These are phyloP conservation scores for Ichneumoninae sp. DNA, from an alignment of 2,888 invertebrate genomes.

Conservation along the genomic window DNA sequence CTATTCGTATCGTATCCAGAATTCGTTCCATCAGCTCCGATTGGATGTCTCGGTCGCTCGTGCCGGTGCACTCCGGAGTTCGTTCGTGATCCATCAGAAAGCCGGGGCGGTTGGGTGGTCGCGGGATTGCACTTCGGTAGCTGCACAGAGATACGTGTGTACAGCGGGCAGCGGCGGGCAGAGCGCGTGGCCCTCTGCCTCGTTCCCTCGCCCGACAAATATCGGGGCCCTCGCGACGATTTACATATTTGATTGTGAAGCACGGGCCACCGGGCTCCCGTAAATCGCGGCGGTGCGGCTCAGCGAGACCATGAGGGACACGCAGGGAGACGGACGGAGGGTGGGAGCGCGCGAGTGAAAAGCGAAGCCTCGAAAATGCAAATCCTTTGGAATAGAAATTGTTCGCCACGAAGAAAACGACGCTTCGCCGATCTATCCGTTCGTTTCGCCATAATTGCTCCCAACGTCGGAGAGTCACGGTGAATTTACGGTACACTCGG, in stretches of 20 bases:
- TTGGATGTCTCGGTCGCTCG: constrained; percentile 23
- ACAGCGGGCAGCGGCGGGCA: constrained; percentile 45
- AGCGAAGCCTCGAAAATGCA: constrained; percentile 64
- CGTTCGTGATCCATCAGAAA: constrained; percentile 25
- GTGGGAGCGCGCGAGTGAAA: background rate
- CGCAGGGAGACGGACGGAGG: constrained; percentile 4
- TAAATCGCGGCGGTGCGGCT: constrained; percentile 70
- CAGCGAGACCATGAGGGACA: constrained; percentile 10
- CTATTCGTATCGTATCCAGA: constrained; percentile 36
- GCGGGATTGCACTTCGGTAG: constrained; percentile 42
- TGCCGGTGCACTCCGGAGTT: background rate
- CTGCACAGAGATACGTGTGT: constrained; percentile 43
- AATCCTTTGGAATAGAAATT: constrained; percentile 63
- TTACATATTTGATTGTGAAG: constrained; percentile 81
- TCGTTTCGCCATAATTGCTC: constrained; percentile 61
- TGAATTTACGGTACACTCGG: constrained; percentile 56
- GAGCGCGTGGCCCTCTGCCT: constrained; percentile 49
- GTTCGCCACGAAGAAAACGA: constrained; percentile 42
- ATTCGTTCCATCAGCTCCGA: constrained; percentile 41
- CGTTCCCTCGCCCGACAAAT: constrained; percentile 72
- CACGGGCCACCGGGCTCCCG: constrained; percentile 69
- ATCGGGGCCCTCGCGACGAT: constrained; percentile 72
- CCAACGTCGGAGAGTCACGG: constrained; percentile 45
- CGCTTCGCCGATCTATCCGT: constrained; percentile 54
- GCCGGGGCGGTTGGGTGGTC: constrained; percentile 55